These are phyloP conservation scores for Onychostoma macrolepis DNA, from an alignment of 2,113 vertebrate species.

Conservation along the genomic window DNA sequence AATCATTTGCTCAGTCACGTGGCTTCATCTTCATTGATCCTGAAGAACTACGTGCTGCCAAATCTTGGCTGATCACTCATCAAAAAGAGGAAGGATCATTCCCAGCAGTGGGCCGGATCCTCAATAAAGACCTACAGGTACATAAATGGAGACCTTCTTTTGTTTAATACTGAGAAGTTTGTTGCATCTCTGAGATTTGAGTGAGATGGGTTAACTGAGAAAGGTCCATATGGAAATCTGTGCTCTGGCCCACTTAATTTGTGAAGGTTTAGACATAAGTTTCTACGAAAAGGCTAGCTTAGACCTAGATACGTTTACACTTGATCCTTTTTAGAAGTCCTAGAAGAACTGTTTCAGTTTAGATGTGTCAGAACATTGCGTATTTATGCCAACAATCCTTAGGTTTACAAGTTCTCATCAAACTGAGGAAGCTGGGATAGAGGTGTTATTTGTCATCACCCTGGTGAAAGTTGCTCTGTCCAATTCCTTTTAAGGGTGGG, in stretches of 20 bases:
- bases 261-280: background rate
- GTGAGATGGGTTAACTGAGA: background rate
- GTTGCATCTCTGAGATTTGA: background rate
- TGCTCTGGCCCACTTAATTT: background rate
- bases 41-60: conserved; percentile 83
- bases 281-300: background rate
- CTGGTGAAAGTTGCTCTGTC: background rate
- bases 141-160: conserved; percentile 23
- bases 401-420: conserved; percentile 22
- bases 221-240: background rate
- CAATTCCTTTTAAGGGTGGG: conserved; percentile 79
- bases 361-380: background rate
- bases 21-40: conserved; percentile 93
- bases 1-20: conserved; percentile 93
- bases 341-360: background rate
- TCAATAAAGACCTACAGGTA: conserved; percentile 96
- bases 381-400: background rate
- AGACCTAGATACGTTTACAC: background rate
- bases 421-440: background rate
- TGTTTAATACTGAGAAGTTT: background rate
- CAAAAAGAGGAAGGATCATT: conserved; percentile 89
- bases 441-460: conserved; percentile 19
- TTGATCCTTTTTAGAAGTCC: background rate
- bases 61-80: conserved; percentile 89
- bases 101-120: conserved; percentile 87